Conservation (phyloP, 2,113 vertebrate species). For the Columba livia region DNA sequence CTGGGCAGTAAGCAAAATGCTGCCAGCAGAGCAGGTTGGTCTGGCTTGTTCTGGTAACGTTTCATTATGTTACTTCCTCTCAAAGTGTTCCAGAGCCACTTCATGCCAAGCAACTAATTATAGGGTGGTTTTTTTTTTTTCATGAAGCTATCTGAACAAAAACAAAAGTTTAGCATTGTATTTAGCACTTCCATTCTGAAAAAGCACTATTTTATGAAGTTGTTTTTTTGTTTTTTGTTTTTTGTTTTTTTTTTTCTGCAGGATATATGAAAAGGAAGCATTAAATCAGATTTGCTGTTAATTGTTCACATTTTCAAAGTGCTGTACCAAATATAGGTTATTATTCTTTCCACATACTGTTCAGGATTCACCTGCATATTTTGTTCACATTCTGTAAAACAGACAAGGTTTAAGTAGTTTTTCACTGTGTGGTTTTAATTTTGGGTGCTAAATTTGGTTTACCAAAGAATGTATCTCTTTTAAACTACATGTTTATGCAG, state of each 20-base stretch:
- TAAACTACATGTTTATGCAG: not conserved
- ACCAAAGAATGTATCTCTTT: not conserved
- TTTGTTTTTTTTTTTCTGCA: not conserved
- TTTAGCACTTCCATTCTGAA: not conserved
- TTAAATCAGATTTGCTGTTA: not conserved
- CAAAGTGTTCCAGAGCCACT: not conserved
- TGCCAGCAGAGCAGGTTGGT: constrained; percentile 48
- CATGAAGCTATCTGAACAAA: constrained; percentile 29
- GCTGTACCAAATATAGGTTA: not conserved
- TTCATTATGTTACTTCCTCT: constrained; percentile 55
- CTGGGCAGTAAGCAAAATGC: not conserved
- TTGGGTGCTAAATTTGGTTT: not conserved
- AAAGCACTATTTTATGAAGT: not conserved
- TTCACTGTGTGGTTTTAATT: not conserved
- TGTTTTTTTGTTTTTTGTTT: too few relatives aligned
- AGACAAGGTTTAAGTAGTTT: not conserved
- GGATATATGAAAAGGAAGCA: not conserved
- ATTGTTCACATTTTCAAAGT: not conserved
- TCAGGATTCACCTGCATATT: not conserved
- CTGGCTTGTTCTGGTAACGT: constrained; percentile 18
- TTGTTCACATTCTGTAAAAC: not conserved
- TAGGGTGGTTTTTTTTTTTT: not conserved
- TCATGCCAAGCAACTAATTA: constrained; percentile 39
- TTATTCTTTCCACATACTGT: not conserved
- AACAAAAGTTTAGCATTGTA: not conserved